A percentile compares a stretch with the other conserved stretches of the same genome.
These are phyloP conservation scores for Caenorhabditis wallacei DNA, from an alignment of 2,888 invertebrate species.

Conservation along the genomic window DNA sequence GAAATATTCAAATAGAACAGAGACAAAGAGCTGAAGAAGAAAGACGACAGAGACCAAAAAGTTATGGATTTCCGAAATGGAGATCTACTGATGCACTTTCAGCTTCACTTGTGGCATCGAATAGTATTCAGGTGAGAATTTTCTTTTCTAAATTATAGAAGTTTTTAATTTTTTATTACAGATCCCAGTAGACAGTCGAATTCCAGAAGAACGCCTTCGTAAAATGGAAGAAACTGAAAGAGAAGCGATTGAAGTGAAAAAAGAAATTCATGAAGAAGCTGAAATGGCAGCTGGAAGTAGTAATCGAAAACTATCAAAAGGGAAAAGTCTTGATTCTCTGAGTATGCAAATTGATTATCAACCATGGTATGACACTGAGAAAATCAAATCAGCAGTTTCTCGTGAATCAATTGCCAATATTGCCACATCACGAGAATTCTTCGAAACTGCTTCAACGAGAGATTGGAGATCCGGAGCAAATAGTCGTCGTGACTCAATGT, in stretches of 20 bases:
- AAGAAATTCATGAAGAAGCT: constrained; percentile 63
- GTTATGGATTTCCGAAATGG: constrained; percentile 79
- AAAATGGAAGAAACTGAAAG: constrained; percentile 77
- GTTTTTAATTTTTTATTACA: constrained; percentile 5
- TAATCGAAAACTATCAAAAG: constrained; percentile 62
- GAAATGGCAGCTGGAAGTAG: constrained; percentile 34
- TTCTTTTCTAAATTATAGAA: too few species aligned
- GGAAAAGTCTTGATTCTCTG: constrained; percentile 71
- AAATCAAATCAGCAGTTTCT: constrained; percentile 63
- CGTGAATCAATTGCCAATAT: constrained; percentile 70
- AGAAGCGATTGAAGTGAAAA: constrained; percentile 71
- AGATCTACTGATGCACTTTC: constrained; percentile 79
- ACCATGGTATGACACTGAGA: constrained; percentile 67
- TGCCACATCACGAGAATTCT: constrained; percentile 63
- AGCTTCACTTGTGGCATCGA: constrained; percentile 79
- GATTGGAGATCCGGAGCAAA: constrained; percentile 54
- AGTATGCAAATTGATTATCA: constrained; percentile 66
- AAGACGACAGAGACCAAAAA: constrained; percentile 59
- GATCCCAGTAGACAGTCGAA: constrained; percentile 75
- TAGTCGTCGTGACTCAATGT: constrained; percentile 57
- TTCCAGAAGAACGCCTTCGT: constrained; percentile 73
- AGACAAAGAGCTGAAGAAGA: constrained; percentile 58
- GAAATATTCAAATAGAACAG: constrained; percentile 69
- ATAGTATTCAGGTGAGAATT: constrained; percentile 68
- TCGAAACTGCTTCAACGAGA: constrained; percentile 51